Conservation (phyloP, 2,888 invertebrate species). For the Neocrepidodera transversa region DNA sequence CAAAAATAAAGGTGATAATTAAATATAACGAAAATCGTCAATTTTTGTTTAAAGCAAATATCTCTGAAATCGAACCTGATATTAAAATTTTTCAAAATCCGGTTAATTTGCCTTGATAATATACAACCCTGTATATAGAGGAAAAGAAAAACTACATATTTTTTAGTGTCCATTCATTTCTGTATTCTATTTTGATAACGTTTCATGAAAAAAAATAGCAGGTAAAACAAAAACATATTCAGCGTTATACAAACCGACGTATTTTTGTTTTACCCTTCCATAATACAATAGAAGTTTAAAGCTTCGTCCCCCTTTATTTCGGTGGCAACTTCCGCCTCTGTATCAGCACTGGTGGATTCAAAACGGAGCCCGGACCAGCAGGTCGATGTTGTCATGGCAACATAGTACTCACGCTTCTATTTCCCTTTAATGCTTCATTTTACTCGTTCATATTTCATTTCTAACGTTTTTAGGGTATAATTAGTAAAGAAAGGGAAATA, state of each 20-base stretch:
- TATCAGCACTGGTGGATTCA: constrained; percentile 34
- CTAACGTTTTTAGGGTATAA: constrained; percentile 33
- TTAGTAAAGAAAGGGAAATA: constrained; percentile 15
- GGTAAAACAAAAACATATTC: too few relatives aligned
- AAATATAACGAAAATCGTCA: too few relatives aligned
- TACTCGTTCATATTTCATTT: constrained; percentile 44
- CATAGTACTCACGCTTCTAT: constrained; percentile 52
- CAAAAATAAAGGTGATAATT: too few relatives aligned
- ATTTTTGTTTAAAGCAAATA: too few relatives aligned
- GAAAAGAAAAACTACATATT: too few relatives aligned
- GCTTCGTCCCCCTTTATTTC: constrained; percentile 8
- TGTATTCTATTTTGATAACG: too few relatives aligned
- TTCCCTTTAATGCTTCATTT: constrained; percentile 52
- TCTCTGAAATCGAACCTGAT: too few relatives aligned
- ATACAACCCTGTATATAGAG: too few relatives aligned
- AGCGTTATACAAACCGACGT: neutral
- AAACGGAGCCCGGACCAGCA: constrained; percentile 42
- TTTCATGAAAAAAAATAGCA: too few relatives aligned
- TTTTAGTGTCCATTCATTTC: too few relatives aligned
- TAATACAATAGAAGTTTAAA: constrained; percentile 4
- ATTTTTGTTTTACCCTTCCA: neutral
- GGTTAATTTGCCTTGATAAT: too few relatives aligned
- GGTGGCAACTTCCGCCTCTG: constrained; percentile 24
- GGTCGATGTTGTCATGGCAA: constrained; percentile 54
- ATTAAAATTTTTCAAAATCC: too few relatives aligned